Percentiles rank a stretch among this genome's conserved stretches.
Evolutionary conservation across 2,113 vertebrate species (phyloP).

Genomic region (Poeciliopsis occidentalis): DNA sequence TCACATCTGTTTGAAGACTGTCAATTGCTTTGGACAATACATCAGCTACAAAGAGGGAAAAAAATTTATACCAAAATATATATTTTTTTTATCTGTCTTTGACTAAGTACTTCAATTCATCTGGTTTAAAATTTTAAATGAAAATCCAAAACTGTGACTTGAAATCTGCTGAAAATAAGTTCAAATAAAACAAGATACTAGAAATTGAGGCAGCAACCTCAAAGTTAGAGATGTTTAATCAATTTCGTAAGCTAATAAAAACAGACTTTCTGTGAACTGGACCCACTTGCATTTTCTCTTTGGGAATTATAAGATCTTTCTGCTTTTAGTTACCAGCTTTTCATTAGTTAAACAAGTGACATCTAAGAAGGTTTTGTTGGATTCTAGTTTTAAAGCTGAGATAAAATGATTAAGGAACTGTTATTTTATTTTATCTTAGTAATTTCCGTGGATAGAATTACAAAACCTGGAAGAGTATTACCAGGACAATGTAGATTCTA

Average conservation of each 20-base stretch:
- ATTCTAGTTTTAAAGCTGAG: not conserved
- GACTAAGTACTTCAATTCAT: too few species aligned
- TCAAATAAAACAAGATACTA: too few species aligned
- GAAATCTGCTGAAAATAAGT: too few species aligned
- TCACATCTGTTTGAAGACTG: constrained; percentile 82
- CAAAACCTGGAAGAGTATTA: too few species aligned
- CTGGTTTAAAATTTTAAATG: too few species aligned
- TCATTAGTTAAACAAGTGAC: not conserved
- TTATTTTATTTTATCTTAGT: not conserved
- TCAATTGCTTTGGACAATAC: constrained; percentile 85
- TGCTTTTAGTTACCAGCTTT: not conserved
- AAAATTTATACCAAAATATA: not conserved
- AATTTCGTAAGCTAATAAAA: too few species aligned
- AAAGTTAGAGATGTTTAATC: too few species aligned
- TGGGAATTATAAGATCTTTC: not conserved
- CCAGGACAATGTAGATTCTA: too few species aligned
- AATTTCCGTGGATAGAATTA: not conserved
- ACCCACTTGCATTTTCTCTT: too few species aligned
- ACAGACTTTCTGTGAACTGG: too few species aligned
- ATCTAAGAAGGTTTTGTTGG: not conserved
- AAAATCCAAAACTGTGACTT: too few species aligned
- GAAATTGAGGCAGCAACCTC: too few species aligned
- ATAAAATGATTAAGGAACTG: not conserved
- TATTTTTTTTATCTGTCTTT: not conserved
- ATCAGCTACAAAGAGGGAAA: constrained; percentile 73